Percentiles rank a stretch among this genome's conserved stretches.
These are phyloP conservation scores for Amiota communis DNA, from an alignment of 2,888 invertebrate species.

Conservation along the genomic window DNA sequence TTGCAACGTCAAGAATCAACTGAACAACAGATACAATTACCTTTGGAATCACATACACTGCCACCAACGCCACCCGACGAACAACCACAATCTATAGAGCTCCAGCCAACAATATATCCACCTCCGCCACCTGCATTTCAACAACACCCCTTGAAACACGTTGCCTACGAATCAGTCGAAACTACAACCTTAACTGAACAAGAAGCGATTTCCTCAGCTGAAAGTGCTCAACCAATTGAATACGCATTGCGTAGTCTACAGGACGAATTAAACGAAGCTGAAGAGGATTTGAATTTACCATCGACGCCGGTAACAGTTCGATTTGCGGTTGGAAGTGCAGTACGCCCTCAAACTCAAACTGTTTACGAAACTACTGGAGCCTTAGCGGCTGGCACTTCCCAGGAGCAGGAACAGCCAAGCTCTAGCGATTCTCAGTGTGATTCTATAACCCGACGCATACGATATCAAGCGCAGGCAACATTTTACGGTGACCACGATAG, in stretches of 20 bases:
- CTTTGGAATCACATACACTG: slow-evolving; percentile 38
- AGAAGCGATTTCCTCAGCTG: slow-evolving; percentile 65
- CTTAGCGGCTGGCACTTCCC: slow-evolving; percentile 45
- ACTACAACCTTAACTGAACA: slow-evolving; percentile 48
- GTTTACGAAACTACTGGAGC: slow-evolving; percentile 48
- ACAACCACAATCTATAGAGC: slow-evolving; percentile 23
- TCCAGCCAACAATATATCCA: slow-evolving; percentile 35
- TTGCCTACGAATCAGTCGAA: slow-evolving; percentile 45
- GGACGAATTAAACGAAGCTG: neutral
- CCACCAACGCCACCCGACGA: slow-evolving; percentile 36
- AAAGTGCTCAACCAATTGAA: slow-evolving; percentile 59
- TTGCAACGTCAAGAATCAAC: slow-evolving; percentile 14
- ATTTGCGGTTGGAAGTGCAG: slow-evolving; percentile 71
- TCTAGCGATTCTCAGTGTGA: slow-evolving; percentile 70
- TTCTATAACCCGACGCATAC: slow-evolving; percentile 74
- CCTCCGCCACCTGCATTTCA: slow-evolving; percentile 36
- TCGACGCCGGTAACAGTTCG: slow-evolving; percentile 49
- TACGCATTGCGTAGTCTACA: slow-evolving; percentile 13
- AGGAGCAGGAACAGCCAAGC: slow-evolving; percentile 53
- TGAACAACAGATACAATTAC: slow-evolving; percentile 45
- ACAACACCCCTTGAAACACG: slow-evolving; percentile 35
- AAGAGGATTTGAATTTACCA: neutral
- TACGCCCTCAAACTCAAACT: slow-evolving; percentile 51
- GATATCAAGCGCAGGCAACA: slow-evolving; percentile 75
- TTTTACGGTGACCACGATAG: slow-evolving; percentile 76